Evolutionary conservation across 1,140 invertebrate species (phyloP).

Genomic region (Copidosoma floridanum): DNA sequence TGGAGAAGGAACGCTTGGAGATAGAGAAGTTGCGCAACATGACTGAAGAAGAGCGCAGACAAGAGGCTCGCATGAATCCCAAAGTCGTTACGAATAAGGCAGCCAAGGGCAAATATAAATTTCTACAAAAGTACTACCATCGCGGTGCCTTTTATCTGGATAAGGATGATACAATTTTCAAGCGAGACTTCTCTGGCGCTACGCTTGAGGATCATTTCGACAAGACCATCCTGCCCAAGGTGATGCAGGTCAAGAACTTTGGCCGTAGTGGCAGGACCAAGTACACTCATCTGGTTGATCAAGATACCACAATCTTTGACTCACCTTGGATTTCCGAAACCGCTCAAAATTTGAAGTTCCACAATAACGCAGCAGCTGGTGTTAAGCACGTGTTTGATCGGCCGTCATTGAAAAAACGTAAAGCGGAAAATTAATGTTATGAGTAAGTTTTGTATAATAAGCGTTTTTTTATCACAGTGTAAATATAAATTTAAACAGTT

Average conservation of each 20-base stretch:
- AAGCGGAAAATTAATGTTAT: conserved; percentile 51
- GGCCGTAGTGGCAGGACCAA: conserved; percentile 97
- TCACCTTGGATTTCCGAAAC: conserved; percentile 95
- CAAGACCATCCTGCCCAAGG: conserved; percentile 97
- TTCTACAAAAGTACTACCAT: conserved; percentile 99
- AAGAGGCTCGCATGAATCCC: conserved; percentile 89
- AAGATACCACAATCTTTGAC: conserved; percentile 98
- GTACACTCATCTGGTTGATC: conserved; percentile 98
- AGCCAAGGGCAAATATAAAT: conserved; percentile 98
- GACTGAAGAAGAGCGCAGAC: conserved; percentile 93
- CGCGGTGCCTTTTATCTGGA: conserved; percentile 98
- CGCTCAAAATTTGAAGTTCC: conserved; percentile 85
- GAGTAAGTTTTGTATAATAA: neutral
- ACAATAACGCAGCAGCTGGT: conserved; percentile 88
- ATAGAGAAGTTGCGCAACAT: conserved; percentile 89
- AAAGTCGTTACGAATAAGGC: conserved; percentile 93
- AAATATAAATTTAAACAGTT: neutral
- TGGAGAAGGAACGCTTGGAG: conserved; percentile 85
- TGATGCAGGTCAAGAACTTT: conserved; percentile 99
- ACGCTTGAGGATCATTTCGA: conserved; percentile 99
- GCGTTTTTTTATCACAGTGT: too few species aligned
- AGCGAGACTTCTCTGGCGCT: conserved; percentile 93
- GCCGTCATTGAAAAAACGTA: conserved; percentile 74
- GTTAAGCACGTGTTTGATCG: conserved; percentile 91
- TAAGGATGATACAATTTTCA: conserved; percentile 88